Evolutionary conservation across 2,888 invertebrate species (phyloP).

Genomic region (Cremastobaeus sp.): DNA sequence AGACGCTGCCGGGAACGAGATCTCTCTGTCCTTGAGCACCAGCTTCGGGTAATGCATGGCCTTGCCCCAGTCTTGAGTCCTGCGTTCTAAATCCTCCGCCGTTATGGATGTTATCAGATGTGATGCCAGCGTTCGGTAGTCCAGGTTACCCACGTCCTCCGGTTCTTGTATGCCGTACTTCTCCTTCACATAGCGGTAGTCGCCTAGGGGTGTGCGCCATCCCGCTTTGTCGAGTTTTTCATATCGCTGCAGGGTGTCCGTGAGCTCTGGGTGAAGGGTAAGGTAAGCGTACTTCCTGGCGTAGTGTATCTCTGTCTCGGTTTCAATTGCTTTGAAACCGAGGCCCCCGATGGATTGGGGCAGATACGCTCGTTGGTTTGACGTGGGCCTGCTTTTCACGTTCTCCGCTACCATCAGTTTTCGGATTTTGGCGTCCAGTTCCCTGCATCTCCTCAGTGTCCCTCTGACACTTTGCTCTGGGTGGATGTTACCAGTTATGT

Average conservation of each 20-base stretch:
- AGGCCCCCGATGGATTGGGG: constrained; percentile 14
- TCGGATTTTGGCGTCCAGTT: background rate
- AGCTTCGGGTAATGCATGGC: constrained; percentile 11
- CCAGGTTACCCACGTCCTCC: background rate
- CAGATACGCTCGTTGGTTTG: constrained; percentile 1
- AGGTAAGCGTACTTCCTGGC: constrained; percentile 5
- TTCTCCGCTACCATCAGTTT: constrained; percentile 1
- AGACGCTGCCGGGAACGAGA: background rate
- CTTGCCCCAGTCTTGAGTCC: constrained; percentile 3
- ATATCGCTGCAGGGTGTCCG: background rate
- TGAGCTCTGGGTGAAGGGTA: background rate
- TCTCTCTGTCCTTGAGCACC: background rate
- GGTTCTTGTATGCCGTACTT: background rate
- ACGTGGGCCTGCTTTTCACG: constrained; percentile 2
- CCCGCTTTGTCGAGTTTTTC: background rate
- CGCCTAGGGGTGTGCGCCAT: constrained; percentile 3
- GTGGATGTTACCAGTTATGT: background rate
- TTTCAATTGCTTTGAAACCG: constrained; percentile 6
- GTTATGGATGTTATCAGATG: too few relatives aligned
- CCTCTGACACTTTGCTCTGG: background rate
- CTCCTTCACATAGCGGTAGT: background rate
- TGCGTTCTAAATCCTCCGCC: background rate
- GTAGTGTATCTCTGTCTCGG: constrained; percentile 7
- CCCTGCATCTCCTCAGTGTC: constrained; percentile 4
- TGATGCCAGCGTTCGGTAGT: too few relatives aligned